phyloP scores from a whole-genome alignment of 2,888 invertebrate species.

The Chrysomela aeneicollis region DNA sequence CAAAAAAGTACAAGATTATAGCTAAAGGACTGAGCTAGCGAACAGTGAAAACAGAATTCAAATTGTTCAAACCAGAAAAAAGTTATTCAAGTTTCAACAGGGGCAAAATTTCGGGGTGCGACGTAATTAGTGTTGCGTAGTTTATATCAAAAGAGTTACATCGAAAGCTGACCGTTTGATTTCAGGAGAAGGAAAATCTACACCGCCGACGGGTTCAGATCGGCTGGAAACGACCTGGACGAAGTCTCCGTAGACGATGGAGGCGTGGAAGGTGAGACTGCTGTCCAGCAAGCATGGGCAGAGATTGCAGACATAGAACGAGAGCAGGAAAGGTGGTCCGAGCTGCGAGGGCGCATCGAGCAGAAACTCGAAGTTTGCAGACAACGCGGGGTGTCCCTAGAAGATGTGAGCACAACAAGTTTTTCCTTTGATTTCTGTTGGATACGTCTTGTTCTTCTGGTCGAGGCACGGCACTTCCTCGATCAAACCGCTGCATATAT shows the following conservation, averaged over 20 bases:
- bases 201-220: slow-evolving; percentile 55
- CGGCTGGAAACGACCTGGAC: slow-evolving; percentile 57
- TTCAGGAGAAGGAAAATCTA: slow-evolving; percentile 47
- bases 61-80: too few species aligned
- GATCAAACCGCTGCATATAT: too few species aligned
- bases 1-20: too few species aligned
- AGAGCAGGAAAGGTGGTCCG: slow-evolving; percentile 83
- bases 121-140: too few species aligned
- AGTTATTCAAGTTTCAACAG: too few species aligned
- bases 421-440: too few species aligned
- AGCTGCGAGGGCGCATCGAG: slow-evolving; percentile 78
- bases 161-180: neutral
- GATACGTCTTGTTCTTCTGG: too few species aligned
- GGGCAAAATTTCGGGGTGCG: too few species aligned
- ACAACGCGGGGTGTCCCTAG: slow-evolving; percentile 78
- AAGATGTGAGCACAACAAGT: slow-evolving; percentile 77
- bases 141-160: too few species aligned
- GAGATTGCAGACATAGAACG: slow-evolving; percentile 84
- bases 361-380: slow-evolving; percentile 83
- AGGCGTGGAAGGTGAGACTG: slow-evolving; percentile 68
- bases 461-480: too few species aligned
- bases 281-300: slow-evolving; percentile 83
- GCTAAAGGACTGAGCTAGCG: too few species aligned
- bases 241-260: slow-evolving; percentile 52
- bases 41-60: too few species aligned